These are phyloP conservation scores for Drosophila bocki DNA, from an alignment of 1,140 invertebrate genomes.

Conservation along the genomic window DNA sequence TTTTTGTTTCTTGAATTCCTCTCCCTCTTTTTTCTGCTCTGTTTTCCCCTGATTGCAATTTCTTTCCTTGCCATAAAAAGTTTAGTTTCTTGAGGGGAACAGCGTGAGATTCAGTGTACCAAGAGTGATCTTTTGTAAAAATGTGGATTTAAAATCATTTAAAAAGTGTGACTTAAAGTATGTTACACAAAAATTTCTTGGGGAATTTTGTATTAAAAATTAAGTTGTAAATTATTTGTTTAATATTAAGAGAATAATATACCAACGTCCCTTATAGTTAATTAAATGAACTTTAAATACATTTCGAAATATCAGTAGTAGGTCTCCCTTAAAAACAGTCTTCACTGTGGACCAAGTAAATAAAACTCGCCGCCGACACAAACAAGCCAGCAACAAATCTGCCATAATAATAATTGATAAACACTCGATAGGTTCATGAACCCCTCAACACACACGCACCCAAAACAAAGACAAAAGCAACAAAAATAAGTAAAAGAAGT, in stretches of 20 bases:
- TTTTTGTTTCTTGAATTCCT: background rate
- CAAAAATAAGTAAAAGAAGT: conserved; percentile 22
- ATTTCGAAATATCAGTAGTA: background rate
- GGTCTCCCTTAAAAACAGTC: background rate
- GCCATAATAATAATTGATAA: conserved; percentile 57
- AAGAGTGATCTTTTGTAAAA: background rate
- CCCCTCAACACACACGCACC: conserved; percentile 11
- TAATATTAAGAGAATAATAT: background rate
- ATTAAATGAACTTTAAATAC: background rate
- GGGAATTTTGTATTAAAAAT: background rate
- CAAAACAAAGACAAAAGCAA: conserved; percentile 14
- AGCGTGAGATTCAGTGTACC: background rate
- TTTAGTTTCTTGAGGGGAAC: background rate
- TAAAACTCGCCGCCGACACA: conserved; percentile 28
- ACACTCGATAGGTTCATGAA: conserved; percentile 64
- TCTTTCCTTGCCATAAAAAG: conserved; percentile 12
- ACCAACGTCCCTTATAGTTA: background rate
- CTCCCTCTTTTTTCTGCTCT: background rate
- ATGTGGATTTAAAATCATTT: background rate
- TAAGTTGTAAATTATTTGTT: background rate
- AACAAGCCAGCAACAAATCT: conserved; percentile 29
- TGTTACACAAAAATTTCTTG: background rate
- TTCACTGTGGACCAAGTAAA: conserved; percentile 25
- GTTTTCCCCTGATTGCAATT: conserved; percentile 4
- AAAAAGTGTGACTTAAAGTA: background rate